Evolutionary conservation across 2,797 vertebrate genomes (phyloP), one percentile per base, ranked within the genome.

Genomic region (Hoplostethus mediterraneus): DNA sequence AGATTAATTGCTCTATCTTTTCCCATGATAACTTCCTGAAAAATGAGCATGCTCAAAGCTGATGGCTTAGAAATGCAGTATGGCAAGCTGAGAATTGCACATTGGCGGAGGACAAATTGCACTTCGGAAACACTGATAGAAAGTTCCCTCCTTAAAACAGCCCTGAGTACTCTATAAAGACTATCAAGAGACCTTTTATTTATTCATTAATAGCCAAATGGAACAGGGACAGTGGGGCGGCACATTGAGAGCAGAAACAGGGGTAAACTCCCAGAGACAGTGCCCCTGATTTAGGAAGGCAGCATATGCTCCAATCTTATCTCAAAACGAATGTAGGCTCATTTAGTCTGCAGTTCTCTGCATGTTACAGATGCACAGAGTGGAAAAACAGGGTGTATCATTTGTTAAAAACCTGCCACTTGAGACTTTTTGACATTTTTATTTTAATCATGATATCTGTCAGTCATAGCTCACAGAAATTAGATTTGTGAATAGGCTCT

Each of bases 141-240:
- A 85, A 87, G 81, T 88, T 80, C 68, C 68, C 57, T 63, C 58
- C 63, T 84, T 80, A 80, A 87, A 85, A 65, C 73, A 83, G 71
- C 75, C 74, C n/a, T 49, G 72, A 82, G 77, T 88, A 76, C 87
- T 89, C 82, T 73, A 67, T 87, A 85, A 86, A 90, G 77, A 82
- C 76, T 78, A 77, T 77, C 84, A 84, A 89, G 86, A 77, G 75
- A 69, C 67, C 62, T 83, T 89, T 93, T 89, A 92, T 91, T 93
- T 92, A 92, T 93, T 93, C 82, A 93, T 93, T 90, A 89, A 79
- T 82, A 85, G 80, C 87, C 88, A 84, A 90, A 91, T 89, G 85
- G 89, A 93, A 84, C 77, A 87, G 84, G 88, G 87, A 89, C 78
- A 79, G 77, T 58, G 63, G 72, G 86, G 84, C 63, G 80, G 82